A percentile compares a stretch with the other conserved stretches of the same genome.
Evolutionary conservation across 2,888 invertebrate species (phyloP).

Genomic region (Marasmarcha lunaedactyla): DNA sequence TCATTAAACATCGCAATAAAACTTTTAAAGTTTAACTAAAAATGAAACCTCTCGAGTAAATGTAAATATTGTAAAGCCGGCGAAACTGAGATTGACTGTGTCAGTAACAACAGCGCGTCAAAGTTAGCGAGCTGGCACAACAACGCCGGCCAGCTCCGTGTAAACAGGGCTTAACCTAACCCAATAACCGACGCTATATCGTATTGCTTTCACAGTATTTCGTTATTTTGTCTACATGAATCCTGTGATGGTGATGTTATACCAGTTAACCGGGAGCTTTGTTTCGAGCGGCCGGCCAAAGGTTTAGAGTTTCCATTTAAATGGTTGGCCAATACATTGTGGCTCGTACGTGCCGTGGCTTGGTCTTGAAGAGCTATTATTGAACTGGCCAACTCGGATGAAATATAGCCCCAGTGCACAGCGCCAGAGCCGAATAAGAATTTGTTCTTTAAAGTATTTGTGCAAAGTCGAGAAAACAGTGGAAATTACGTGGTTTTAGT

Average conservation of each 20-base stretch:
- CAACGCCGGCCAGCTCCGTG: slow-evolving; percentile 45
- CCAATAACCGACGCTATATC: slow-evolving; percentile 61
- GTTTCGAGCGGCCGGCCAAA: slow-evolving; percentile 15
- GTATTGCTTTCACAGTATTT: slow-evolving; percentile 66
- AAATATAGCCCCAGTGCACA: slow-evolving; percentile 66
- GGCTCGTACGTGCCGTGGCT: slow-evolving; percentile 68
- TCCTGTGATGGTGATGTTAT: slow-evolving; percentile 31
- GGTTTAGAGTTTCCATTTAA: slow-evolving; percentile 29
- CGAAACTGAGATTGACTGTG: no score
- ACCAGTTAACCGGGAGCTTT: slow-evolving; percentile 27
- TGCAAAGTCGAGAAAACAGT: slow-evolving; percentile 50
- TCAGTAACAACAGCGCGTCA: slow-evolving; percentile 31
- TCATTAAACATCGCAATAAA: slow-evolving; percentile 5
- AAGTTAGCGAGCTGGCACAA: slow-evolving; percentile 54
- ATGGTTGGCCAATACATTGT: slow-evolving; percentile 55
- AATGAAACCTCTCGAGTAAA: no score
- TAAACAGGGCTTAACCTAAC: slow-evolving; percentile 67
- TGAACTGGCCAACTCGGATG: slow-evolving; percentile 67
- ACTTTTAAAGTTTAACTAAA: no score
- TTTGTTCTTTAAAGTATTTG: slow-evolving; percentile 59
- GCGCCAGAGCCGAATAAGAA: slow-evolving; percentile 56
- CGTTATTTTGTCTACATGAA: slow-evolving; percentile 68
- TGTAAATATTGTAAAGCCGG: no score
- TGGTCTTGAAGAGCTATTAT: slow-evolving; percentile 61
- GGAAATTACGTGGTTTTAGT: slow-evolving; percentile 39